Base-by-base conservation (phyloP, 53 echinoderm and acorn worm genomes). In the Holothuria leucospilota region DNA sequence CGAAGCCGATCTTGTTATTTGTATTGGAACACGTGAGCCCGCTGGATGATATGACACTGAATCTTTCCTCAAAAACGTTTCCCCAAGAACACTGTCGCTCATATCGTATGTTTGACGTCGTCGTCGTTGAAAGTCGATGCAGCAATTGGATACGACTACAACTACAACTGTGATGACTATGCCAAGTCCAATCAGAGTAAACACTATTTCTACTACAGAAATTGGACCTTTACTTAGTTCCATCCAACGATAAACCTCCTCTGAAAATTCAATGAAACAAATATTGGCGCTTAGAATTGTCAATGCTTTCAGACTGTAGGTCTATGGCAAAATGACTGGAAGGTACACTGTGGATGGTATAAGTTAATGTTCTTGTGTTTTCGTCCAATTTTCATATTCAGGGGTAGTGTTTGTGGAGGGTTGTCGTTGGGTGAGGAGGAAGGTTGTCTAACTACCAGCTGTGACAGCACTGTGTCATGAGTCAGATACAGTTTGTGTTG, bases 201-300 rank as follows among this genome's bases (percentile, higher is more conserved):
- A 80, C 2, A 15, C 39, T 61, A 80, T 80, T 34, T 80, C 80
- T 2, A 80, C 80, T 5, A 80, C 59, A 39, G 80, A 80, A 59
- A 80, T 80, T 11, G 80, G 80, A 28, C 80, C 80, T 59, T 80
- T 80, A 15, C 18, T 60, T 15, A 80, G 59, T 29, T 80, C 80
- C 80, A 80, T 80, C 80, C 80, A 80, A 39, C 61, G 38, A 20
- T 46, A 23, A 1, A 29, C 61, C 2, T 80, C 60, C 27, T 77
- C 51, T 80, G 56, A 56, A 56, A n/a, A 56, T 15, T 16, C 8
- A 56, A 56, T 16, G 56, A 56, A 56, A 56, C 16, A 56, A 56
- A 56, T 56, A 15, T 0, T 56, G 16, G 3, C 18, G 16, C 1
- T 2, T 16, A 56, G 56, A 11, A 56, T 18, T 18, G 18, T 16